Evolutionary conservation across 2,113 vertebrate genomes (phyloP), one percentile per base, ranked within the genome.

Genomic region (Coptodon rendalli): DNA sequence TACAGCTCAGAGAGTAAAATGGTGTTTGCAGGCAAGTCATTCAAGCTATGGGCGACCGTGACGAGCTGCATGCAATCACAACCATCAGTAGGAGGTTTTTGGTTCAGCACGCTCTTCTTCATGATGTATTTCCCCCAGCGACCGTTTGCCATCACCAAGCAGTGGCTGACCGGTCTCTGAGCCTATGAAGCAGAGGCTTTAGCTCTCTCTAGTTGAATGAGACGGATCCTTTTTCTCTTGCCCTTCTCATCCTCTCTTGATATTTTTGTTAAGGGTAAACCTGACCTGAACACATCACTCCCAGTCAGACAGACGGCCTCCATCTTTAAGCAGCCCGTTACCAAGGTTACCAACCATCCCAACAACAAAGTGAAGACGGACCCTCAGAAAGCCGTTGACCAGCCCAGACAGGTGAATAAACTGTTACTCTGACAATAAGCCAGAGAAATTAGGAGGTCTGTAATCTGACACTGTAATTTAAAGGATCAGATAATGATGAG

Each of bases 311-410:
- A 99, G 96, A 99, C 99, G 0, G 99, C 99, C 1, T 99, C 99
- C 82, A 99, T 99, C 91, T 99, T 99, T 93, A 99, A 99, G 82
- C 99, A 99, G 56, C 99, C 99, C 0, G 98, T 99, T 83, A 99
- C 99, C 17, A 99, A 99, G 96, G 99, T 99, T 88, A 99, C 98
- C 40, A 99, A 99, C 95, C 99, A 99, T 87, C 98, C 98, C 83
- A 99, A 97, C 96, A 99, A 99, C 90, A 99, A 99, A 96, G 99
- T 99, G 82, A 99, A 99, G 95, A 99, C 98, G 1, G 99, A 99
- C 91, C 98, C 99, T 6, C 99, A 99, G 96, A 99, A 99, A 94
- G 98, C 99, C 0, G 98, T 99, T n/a, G 99, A 99, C 92, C 99
- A 99, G 87, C 99, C 99, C 27, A 96, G 98, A 83, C 99, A 99